Evolutionary conservation across 2,797 vertebrate species (phyloP).

Genomic region (Enoplosus armatus): DNA sequence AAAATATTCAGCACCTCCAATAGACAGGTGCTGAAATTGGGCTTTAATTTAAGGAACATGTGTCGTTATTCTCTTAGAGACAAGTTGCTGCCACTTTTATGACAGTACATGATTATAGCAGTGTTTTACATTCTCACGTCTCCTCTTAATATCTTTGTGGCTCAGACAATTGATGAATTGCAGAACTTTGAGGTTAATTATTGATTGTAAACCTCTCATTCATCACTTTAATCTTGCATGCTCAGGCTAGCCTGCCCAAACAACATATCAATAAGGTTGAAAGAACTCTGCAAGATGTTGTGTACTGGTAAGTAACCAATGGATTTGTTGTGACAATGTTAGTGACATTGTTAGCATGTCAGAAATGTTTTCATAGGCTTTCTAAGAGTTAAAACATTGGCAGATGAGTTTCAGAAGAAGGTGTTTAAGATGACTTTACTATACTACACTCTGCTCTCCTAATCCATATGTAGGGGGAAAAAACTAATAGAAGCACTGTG

Average conservation of each 20-base stretch:
- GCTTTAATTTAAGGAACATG: conserved; percentile 22
- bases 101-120: conserved; percentile 8
- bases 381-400: neutral
- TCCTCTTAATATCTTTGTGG: conserved; percentile 23
- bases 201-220: conserved; percentile 43
- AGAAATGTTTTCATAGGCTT: neutral
- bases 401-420: neutral
- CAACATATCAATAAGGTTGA: conserved; percentile 3
- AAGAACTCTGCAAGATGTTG: neutral
- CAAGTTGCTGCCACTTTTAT: conserved; percentile 25
- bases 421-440: neutral
- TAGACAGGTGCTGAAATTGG: conserved; percentile 20
- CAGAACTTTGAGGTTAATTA: conserved; percentile 31
- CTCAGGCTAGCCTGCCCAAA: neutral
- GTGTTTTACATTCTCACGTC: conserved; percentile 28
- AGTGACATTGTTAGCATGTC: neutral
- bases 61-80: conserved; percentile 30
- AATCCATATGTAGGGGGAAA: neutral
- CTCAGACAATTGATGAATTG: conserved; percentile 21
- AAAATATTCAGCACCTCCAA: conserved; percentile 14
- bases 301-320: neutral
- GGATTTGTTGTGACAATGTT: neutral
- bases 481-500: neutral
- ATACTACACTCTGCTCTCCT: neutral
- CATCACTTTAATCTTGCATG: conserved; percentile 43